Conservation (phyloP, 2,888 invertebrate genomes). For the Physocephala rufipes region DNA sequence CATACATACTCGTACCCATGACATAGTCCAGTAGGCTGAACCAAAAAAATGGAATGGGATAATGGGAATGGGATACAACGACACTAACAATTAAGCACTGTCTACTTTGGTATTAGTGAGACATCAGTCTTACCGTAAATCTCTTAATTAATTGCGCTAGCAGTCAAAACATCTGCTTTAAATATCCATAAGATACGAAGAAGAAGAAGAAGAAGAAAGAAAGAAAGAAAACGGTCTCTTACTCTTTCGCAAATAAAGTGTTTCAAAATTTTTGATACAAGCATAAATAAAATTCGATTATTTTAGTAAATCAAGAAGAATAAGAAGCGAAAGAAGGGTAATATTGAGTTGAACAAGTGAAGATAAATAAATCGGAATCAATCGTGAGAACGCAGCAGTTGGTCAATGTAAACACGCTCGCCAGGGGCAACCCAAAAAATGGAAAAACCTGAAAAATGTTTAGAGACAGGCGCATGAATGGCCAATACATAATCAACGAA, state of each 20-base stretch:
- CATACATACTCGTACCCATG: too few species aligned
- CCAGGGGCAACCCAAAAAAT: constrained; percentile 1
- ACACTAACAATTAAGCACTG: too few species aligned
- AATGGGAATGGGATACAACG: too few species aligned
- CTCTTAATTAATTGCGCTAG: too few species aligned
- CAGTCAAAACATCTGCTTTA: too few species aligned
- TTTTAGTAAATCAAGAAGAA: not conserved
- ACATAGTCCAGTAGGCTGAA: too few species aligned
- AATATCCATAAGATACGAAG: too few species aligned
- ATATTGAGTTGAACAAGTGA: constrained; percentile 47
- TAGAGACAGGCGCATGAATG: constrained; percentile 3
- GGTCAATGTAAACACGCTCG: constrained; percentile 20
- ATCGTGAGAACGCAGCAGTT: constrained; percentile 23
- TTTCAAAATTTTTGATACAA: constrained; percentile 4
- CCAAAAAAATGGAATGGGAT: too few species aligned
- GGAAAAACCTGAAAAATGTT: not conserved
- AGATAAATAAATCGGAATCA: constrained; percentile 39
- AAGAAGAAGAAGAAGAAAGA: too few species aligned
- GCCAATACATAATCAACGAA: not conserved
- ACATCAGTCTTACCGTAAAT: too few species aligned
- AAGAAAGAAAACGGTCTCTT: not conserved
- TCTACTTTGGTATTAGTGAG: too few species aligned
- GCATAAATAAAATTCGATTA: not conserved
- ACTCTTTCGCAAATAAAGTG: constrained; percentile 24
- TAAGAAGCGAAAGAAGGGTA: constrained; percentile 33